These are phyloP conservation scores for Acipenser transmontanus DNA, from an alignment of 2,797 vertebrate genomes.

Conservation along the genomic window DNA sequence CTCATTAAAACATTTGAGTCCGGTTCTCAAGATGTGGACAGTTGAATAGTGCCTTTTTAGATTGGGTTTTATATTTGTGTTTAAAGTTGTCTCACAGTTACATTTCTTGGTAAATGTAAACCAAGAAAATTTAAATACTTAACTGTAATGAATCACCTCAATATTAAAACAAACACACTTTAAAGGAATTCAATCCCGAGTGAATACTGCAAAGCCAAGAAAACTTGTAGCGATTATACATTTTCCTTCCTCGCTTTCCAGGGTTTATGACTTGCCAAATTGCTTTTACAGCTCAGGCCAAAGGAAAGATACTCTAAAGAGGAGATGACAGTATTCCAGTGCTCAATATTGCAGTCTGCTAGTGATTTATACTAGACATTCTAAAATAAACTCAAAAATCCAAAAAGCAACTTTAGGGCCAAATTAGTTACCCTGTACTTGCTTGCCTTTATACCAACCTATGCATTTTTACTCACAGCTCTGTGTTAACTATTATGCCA, in stretches of 20 bases:
- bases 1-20: too few relatives aligned
- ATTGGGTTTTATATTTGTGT: background rate
- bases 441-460: too few relatives aligned
- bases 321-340: background rate
- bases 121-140: background rate
- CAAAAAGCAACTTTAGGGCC: background rate
- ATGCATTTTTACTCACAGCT: too few relatives aligned
- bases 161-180: slow-evolving; percentile 4
- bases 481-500: too few relatives aligned
- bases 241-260: slow-evolving; percentile 12
- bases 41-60: too few relatives aligned
- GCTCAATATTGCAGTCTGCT: background rate
- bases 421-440: background rate
- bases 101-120: background rate
- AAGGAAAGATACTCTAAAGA: slow-evolving; percentile 7
- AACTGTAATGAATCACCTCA: background rate
- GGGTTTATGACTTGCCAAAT: background rate
- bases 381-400: background rate
- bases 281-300: background rate
- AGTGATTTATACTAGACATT: background rate
- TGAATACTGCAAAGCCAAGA: background rate
- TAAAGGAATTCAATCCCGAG: background rate
- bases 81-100: background rate
- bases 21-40: too few relatives aligned
- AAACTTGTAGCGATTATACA: slow-evolving; percentile 1